Evolutionary conservation across 2,797 vertebrate genomes (phyloP).

Genomic region (Loris lydekkerianus): DNA sequence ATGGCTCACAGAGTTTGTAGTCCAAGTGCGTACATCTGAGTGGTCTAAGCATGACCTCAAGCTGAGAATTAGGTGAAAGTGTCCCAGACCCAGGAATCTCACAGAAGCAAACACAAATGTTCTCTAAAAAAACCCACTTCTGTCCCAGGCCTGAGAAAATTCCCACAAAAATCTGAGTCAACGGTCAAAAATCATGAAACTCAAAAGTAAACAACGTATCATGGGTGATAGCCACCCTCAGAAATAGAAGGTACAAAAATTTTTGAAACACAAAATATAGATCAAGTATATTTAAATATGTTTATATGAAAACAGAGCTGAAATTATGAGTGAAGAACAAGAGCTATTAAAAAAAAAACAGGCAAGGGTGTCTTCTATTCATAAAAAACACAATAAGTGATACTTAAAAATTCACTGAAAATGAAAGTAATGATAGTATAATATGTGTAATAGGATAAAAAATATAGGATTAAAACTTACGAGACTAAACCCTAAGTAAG

Average conservation of each 20-base stretch:
- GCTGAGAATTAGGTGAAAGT: neutral
- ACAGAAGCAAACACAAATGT: neutral
- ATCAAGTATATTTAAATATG: neutral
- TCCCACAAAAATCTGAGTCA: neutral
- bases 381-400: neutral
- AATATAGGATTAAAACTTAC: too few relatives aligned
- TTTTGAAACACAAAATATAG: neutral
- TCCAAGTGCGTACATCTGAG: neutral
- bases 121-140: neutral
- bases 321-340: neutral
- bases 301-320: neutral
- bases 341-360: neutral
- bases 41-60: neutral
- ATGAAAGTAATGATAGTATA: neutral
- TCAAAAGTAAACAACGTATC: neutral
- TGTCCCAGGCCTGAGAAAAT: neutral
- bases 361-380: neutral
- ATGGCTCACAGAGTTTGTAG: neutral
- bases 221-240: neutral
- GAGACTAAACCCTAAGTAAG: too few relatives aligned
- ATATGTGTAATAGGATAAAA: neutral
- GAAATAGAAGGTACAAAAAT: neutral
- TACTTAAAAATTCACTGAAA: conserved; percentile 1
- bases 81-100: neutral
- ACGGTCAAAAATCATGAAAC: conserved; percentile 40